Conservation (phyloP, 2,113 vertebrate genomes). For the Sorex fumeus region DNA sequence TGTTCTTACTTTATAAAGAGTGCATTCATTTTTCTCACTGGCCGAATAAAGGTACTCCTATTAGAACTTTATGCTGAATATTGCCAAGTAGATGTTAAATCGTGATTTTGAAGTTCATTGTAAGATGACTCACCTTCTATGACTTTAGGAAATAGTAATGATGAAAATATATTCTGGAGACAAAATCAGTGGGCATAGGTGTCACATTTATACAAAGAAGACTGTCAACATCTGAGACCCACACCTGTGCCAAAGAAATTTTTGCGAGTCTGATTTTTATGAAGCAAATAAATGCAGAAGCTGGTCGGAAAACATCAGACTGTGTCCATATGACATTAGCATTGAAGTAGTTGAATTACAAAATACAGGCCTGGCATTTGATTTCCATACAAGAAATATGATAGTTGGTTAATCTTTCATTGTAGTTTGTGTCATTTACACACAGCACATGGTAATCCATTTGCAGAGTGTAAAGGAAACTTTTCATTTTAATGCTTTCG, state of each 20-base stretch:
- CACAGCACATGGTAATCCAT: neutral
- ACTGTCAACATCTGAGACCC: neutral
- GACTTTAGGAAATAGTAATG: neutral
- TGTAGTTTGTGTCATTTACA: neutral
- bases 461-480: too few species aligned
- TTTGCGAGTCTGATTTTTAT: neutral
- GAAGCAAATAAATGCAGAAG: neutral
- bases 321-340: neutral
- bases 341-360: neutral
- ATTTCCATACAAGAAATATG: neutral
- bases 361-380: neutral
- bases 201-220: accelerated
- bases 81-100: slow-evolving; percentile 50
- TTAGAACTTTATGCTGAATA: slow-evolving; percentile 64
- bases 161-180: neutral
- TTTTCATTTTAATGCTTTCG: neutral
- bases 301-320: neutral
- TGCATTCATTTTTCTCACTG: slow-evolving; percentile 33
- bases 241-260: accelerated
- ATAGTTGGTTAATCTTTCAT: neutral
- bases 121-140: neutral
- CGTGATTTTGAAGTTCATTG: slow-evolving; percentile 44
- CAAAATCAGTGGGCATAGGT: slow-evolving; percentile 47
- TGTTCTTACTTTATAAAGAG: neutral
- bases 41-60: slow-evolving; percentile 65